phyloP scores from a whole-genome alignment of 2,113 vertebrate species.

The Muscicapa adusta region DNA sequence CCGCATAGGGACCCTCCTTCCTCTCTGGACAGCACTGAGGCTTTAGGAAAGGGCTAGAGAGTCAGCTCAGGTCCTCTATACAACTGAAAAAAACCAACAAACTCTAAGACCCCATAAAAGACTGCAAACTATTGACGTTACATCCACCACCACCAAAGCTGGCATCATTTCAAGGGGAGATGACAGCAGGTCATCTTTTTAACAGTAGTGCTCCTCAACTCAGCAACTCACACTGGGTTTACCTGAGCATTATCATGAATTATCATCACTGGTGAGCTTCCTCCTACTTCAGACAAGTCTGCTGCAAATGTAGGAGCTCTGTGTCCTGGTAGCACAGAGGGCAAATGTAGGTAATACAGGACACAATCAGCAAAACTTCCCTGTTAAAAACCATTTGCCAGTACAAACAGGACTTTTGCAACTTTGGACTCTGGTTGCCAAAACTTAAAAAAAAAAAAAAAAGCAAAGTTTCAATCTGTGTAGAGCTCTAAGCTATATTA shows the following conservation, averaged over 20 bases:
- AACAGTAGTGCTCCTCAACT: background rate
- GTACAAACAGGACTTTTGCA: background rate
- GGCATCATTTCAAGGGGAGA: background rate
- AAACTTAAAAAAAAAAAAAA: background rate
- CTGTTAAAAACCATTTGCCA: background rate
- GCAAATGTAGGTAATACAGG: background rate
- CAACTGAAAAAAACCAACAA: background rate
- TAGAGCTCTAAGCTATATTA: background rate
- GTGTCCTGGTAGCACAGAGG: background rate
- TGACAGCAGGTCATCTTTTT: background rate
- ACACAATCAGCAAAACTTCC: background rate
- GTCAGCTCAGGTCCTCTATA: background rate
- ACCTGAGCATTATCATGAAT: background rate
- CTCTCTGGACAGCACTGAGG: background rate
- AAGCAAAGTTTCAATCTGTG: background rate
- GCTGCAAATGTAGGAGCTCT: fast-evolving
- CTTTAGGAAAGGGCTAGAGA: background rate
- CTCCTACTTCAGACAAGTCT: background rate
- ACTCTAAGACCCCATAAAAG: background rate
- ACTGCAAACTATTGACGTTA: background rate
- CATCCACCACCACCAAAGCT: background rate
- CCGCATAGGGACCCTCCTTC: background rate
- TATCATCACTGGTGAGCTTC: background rate
- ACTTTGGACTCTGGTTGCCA: background rate
- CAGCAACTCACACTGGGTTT: background rate